These are phyloP conservation scores for Aquatica leii DNA, from an alignment of 2,888 invertebrate species.

Conservation along the genomic window DNA sequence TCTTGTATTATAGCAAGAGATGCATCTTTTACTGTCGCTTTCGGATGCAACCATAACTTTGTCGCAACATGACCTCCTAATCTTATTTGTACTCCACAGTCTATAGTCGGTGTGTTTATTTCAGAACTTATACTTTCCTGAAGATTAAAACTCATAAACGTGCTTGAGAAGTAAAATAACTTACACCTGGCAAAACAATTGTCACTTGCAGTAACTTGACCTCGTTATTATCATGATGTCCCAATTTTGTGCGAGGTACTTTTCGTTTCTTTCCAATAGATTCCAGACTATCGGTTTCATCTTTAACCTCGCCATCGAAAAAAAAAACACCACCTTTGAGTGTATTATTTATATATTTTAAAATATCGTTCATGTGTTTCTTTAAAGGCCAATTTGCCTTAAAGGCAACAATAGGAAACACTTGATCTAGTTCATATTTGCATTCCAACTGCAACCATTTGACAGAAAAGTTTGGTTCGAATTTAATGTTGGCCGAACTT, in stretches of 20 bases:
- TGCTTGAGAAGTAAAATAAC: conserved; percentile 44
- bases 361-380: conserved; percentile 72
- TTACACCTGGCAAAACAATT: conserved; percentile 76
- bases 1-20: conserved; percentile 81
- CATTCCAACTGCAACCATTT: conserved; percentile 83
- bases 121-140: conserved; percentile 62
- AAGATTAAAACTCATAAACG: conserved; percentile 40
- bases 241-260: conserved; percentile 58
- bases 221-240: conserved; percentile 59
- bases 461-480: conserved; percentile 68
- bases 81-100: conserved; percentile 74
- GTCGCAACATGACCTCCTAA: conserved; percentile 77
- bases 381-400: conserved; percentile 71
- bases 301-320: conserved; percentile 76
- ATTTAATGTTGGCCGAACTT: conserved; percentile 81
- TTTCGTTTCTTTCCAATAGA: conserved; percentile 70
- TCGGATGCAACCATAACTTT: conserved; percentile 81
- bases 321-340: conserved; percentile 74
- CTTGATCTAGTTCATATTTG: conserved; percentile 77
- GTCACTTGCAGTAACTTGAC: conserved; percentile 69
- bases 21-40: conserved; percentile 77
- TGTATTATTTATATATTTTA: conserved; percentile 66
- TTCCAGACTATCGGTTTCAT: conserved; percentile 71
- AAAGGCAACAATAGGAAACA: conserved; percentile 73
- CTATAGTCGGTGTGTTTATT: conserved; percentile 63